phyloP scores from a whole-genome alignment of 1,140 invertebrate species.

The Hirudo medicinalis region DNA sequence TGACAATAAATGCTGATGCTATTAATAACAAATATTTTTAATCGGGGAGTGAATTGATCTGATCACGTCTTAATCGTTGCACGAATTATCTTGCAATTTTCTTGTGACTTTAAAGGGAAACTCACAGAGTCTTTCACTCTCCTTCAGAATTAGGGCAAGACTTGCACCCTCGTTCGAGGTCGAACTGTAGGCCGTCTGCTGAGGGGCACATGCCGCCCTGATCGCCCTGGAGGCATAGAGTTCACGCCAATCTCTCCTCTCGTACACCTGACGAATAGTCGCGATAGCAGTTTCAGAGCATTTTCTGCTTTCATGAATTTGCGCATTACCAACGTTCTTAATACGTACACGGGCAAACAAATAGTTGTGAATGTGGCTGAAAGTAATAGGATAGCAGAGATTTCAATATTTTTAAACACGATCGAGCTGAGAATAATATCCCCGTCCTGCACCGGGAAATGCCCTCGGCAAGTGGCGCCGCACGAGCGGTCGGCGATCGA shows the following conservation, averaged over 20 bases:
- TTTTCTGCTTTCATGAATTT: not conserved
- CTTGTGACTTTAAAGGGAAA: not conserved
- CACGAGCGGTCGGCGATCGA: no score
- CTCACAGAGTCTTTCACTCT: constrained; percentile 66
- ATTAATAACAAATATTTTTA: no score
- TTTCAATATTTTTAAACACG: no score
- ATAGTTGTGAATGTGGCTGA: no score
- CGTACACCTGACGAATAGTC: constrained; percentile 56
- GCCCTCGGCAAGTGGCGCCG: no score
- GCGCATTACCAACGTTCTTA: not conserved
- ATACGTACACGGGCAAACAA: no score
- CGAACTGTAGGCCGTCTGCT: constrained; percentile 74
- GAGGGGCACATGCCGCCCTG: constrained; percentile 74
- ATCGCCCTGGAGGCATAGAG: constrained; percentile 76
- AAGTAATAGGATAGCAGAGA: no score
- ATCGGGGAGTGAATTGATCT: no score
- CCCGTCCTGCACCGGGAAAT: no score
- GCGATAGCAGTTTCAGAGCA: not conserved
- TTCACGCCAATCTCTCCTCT: constrained; percentile 78
- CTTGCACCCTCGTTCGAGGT: constrained; percentile 78
- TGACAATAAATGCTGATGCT: no score
- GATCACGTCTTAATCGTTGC: no score
- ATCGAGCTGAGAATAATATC: no score
- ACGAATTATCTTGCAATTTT: not conserved
- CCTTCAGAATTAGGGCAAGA: constrained; percentile 72